These are phyloP conservation scores for Apis cerana DNA, from an alignment of 1,140 invertebrate genomes.

Conservation along the genomic window DNA sequence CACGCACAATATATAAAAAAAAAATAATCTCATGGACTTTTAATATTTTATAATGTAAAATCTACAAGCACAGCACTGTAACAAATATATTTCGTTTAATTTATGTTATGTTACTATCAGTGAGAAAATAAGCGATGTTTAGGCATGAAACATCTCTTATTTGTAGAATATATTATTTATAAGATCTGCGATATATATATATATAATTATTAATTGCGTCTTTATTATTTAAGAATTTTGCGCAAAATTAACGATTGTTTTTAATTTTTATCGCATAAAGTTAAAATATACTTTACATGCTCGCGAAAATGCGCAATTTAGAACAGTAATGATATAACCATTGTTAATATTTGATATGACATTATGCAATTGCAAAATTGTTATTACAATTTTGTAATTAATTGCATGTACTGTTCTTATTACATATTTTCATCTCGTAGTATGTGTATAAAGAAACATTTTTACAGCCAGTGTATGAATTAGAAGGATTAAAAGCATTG, in stretches of 20 bases:
- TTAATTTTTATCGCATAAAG: background rate
- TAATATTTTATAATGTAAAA: conserved; percentile 8
- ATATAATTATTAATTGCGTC: conserved; percentile 13
- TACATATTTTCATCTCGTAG: background rate
- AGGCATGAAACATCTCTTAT: conserved; percentile 31
- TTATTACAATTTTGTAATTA: conserved; percentile 7
- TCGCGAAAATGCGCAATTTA: background rate
- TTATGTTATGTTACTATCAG: conserved; percentile 28
- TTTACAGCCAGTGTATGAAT: conserved; percentile 46
- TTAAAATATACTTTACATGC: background rate
- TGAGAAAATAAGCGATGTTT: conserved; percentile 38
- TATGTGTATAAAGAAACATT: conserved; percentile 28
- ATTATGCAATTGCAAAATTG: background rate
- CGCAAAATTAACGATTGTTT: conserved; percentile 11
- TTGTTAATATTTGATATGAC: background rate
- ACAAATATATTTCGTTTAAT: conserved; percentile 16
- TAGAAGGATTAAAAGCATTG: conserved; percentile 43
- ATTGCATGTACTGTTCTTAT: conserved; percentile 23
- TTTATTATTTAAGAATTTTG: conserved; percentile 37
- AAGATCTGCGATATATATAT: conserved; percentile 23
- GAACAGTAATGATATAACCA: conserved; percentile 22
- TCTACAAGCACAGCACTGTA: background rate
- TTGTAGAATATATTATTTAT: conserved; percentile 25
- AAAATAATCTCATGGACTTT: background rate
- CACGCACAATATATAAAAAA: conserved; percentile 29